These are phyloP conservation scores for Acanthoscelides obtectus DNA, from an alignment of 2,888 invertebrate genomes.

Conservation along the genomic window DNA sequence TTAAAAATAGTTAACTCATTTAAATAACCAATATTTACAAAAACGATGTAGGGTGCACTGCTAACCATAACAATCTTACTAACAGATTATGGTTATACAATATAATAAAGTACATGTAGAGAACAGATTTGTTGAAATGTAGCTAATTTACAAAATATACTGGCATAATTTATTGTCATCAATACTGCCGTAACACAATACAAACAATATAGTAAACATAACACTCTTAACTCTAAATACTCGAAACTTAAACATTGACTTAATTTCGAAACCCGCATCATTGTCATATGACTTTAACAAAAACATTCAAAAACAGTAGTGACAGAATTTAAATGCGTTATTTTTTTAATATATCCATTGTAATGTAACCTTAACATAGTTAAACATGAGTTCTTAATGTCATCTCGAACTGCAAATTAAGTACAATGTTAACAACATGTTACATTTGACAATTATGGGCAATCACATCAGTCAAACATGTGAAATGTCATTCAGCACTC, in stretches of 20 bases:
- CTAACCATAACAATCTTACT: background rate
- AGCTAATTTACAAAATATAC: slow-evolving; percentile 1
- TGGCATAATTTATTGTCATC: slow-evolving; percentile 3
- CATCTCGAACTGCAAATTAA: no score
- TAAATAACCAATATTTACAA: no score
- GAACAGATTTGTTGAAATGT: background rate
- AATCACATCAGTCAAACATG: no score
- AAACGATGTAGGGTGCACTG: background rate
- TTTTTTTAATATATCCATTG: no score
- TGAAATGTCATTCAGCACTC: no score
- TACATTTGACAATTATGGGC: no score
- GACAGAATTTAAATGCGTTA: background rate
- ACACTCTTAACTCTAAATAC: background rate
- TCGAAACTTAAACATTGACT: background rate
- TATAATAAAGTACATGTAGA: background rate
- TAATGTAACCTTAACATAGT: no score
- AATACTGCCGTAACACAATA: background rate
- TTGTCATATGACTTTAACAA: background rate
- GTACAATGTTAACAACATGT: no score
- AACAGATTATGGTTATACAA: background rate
- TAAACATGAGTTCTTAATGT: no score
- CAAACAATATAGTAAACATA: background rate
- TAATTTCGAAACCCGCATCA: background rate
- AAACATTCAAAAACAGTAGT: background rate
- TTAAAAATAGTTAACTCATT: no score